These are phyloP conservation scores for Copidosoma aretas DNA, from an alignment of 2,888 invertebrate genomes.

Conservation along the genomic window DNA sequence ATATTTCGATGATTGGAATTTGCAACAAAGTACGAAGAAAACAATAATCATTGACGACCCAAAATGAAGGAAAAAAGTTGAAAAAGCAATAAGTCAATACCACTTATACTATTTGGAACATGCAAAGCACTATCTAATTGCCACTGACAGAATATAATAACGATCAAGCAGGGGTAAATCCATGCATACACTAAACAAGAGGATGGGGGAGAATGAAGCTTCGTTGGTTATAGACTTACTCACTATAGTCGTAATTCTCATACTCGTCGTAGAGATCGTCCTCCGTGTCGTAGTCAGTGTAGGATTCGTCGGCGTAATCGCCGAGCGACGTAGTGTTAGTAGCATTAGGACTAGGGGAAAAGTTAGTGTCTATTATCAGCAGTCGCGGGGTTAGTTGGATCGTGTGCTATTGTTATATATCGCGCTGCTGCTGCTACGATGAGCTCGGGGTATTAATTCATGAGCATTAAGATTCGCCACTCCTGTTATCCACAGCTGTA, in stretches of 20 bases:
- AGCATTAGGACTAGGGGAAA: conserved; percentile 56
- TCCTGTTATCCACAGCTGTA: too few species aligned
- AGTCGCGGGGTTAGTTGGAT: conserved; percentile 2
- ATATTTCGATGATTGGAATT: too few species aligned
- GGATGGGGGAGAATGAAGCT: background rate
- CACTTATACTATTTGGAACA: too few species aligned
- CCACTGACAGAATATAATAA: background rate
- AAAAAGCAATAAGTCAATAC: too few species aligned
- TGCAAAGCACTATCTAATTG: too few species aligned
- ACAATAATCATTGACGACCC: too few species aligned
- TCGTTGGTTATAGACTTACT: conserved; percentile 53
- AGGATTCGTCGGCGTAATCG: conserved; percentile 58
- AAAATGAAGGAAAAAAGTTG: too few species aligned
- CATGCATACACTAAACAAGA: background rate
- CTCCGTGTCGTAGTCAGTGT: conserved; percentile 59
- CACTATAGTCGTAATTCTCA: conserved; percentile 59
- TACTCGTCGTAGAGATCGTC: conserved; percentile 59
- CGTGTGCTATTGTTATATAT: background rate
- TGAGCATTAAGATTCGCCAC: too few species aligned
- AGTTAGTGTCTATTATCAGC: conserved; percentile 51
- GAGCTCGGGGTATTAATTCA: too few species aligned
- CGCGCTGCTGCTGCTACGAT: too few species aligned
- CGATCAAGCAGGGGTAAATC: background rate
- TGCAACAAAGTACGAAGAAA: too few species aligned
- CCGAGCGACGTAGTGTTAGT: conserved; percentile 58